Percentiles rank a stretch among this genome's conserved stretches.
Evolutionary conservation across 2,888 invertebrate genomes (phyloP).

Genomic region (Morpho deidamia): DNA sequence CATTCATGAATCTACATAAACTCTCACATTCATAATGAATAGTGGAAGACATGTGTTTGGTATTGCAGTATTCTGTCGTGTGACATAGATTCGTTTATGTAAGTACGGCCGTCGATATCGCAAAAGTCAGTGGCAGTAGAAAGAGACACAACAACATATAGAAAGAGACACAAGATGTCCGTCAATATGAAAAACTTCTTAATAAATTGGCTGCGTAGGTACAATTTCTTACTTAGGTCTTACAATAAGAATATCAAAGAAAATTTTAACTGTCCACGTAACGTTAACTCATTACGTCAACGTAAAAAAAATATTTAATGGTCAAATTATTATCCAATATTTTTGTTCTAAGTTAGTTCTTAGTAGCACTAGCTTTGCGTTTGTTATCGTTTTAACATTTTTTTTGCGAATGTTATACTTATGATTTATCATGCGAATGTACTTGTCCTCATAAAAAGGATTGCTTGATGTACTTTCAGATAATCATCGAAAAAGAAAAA

Average conservation of each 20-base stretch:
- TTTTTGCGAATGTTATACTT: too few relatives aligned
- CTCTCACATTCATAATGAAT: not conserved
- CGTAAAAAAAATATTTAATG: too few relatives aligned
- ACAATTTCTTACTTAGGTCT: not conserved
- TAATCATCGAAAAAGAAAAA: not conserved
- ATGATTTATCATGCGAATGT: too few relatives aligned
- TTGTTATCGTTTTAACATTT: too few relatives aligned
- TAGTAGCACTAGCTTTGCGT: too few relatives aligned
- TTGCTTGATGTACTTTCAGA: too few relatives aligned
- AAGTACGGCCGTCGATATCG: constrained; percentile 42
- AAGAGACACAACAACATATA: constrained; percentile 26
- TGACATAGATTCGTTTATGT: constrained; percentile 43
- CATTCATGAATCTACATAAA: constrained; percentile 15
- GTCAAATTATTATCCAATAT: too few relatives aligned
- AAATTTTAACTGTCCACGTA: too few relatives aligned
- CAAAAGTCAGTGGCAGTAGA: constrained; percentile 33
- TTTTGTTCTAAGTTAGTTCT: too few relatives aligned
- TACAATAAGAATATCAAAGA: too few relatives aligned
- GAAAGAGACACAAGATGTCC: constrained; percentile 31
- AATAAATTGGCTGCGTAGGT: constrained; percentile 23
- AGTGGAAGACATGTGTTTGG: constrained; percentile 22
- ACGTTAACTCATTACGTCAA: too few relatives aligned
- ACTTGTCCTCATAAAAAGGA: too few relatives aligned
- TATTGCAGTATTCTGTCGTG: constrained; percentile 36
- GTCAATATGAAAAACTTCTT: constrained; percentile 30